A percentile compares a stretch with the other conserved stretches of the same genome.
These are phyloP conservation scores for Serilophus lunatus DNA, from an alignment of 2,113 vertebrate species.

Conservation along the genomic window DNA sequence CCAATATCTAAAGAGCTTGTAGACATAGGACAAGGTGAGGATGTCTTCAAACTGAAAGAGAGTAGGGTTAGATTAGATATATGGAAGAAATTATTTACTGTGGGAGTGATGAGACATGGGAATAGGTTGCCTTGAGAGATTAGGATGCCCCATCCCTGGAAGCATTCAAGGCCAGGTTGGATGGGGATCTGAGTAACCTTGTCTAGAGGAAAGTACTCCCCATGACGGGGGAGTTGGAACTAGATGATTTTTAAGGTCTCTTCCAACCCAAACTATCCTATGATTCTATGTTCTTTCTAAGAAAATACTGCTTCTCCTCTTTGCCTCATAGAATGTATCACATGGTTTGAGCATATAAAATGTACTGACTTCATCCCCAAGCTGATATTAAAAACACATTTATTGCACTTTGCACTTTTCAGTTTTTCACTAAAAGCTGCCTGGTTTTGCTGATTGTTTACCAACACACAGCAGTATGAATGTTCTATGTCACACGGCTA, in stretches of 20 bases:
- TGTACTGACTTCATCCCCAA: neutral
- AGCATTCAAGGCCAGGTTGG: neutral
- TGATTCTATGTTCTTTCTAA: neutral
- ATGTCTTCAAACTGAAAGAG: neutral
- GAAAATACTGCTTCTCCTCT: neutral
- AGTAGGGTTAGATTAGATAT: neutral
- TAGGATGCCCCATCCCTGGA: neutral
- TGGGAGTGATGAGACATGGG: neutral
- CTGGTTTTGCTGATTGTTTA: neutral
- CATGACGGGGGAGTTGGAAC: neutral
- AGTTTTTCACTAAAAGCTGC: neutral
- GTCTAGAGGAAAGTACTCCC: neutral
- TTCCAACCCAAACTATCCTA: neutral
- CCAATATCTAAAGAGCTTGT: neutral
- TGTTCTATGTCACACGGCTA: neutral
- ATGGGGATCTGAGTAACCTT: neutral
- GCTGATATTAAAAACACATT: neutral
- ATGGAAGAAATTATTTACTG: neutral
- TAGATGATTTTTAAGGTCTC: too few species aligned
- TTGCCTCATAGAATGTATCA: accelerated
- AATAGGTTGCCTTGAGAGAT: neutral
- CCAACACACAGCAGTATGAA: neutral
- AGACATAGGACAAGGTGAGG: neutral
- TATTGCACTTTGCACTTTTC: neutral
- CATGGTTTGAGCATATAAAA: neutral